phyloP scores from a whole-genome alignment of 2,888 invertebrate genomes.

The Hoplodrina blanda region DNA sequence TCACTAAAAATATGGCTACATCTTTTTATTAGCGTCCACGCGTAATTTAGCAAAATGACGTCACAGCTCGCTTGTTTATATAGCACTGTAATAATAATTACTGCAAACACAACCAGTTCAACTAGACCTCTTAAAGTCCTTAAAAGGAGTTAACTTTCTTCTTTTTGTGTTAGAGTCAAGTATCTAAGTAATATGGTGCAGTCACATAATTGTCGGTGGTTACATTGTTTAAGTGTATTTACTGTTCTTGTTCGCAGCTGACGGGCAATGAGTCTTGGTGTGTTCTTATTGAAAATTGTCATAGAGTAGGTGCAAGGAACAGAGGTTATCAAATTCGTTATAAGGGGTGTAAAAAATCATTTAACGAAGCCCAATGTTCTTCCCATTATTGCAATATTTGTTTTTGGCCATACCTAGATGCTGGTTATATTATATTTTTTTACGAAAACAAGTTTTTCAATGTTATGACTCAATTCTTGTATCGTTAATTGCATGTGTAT shows the following conservation, averaged over 20 bases:
- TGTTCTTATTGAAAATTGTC: slow-evolving; percentile 55
- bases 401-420: no score
- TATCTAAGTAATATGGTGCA: slow-evolving; percentile 54
- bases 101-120: slow-evolving; percentile 51
- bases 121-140: slow-evolving; percentile 38
- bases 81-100: slow-evolving; percentile 64
- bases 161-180: slow-evolving; percentile 34
- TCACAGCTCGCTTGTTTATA: slow-evolving; percentile 65
- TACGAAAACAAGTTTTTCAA: no score
- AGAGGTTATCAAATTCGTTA: neutral
- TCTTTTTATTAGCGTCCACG: slow-evolving; percentile 55
- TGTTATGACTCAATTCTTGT: no score
- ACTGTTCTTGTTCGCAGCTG: slow-evolving; percentile 74
- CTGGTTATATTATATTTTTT: no score
- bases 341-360: no score
- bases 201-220: slow-evolving; percentile 49
- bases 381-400: no score
- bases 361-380: no score
- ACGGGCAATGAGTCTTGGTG: slow-evolving; percentile 61
- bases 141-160: slow-evolving; percentile 20
- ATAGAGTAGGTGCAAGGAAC: slow-evolving; percentile 52
- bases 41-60: slow-evolving; percentile 66
- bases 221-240: slow-evolving; percentile 70
- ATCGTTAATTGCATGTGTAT: no score
- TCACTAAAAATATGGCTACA: slow-evolving; percentile 40